phyloP scores from a whole-genome alignment of 2,888 invertebrate species.

The Nemoura dubitans region DNA sequence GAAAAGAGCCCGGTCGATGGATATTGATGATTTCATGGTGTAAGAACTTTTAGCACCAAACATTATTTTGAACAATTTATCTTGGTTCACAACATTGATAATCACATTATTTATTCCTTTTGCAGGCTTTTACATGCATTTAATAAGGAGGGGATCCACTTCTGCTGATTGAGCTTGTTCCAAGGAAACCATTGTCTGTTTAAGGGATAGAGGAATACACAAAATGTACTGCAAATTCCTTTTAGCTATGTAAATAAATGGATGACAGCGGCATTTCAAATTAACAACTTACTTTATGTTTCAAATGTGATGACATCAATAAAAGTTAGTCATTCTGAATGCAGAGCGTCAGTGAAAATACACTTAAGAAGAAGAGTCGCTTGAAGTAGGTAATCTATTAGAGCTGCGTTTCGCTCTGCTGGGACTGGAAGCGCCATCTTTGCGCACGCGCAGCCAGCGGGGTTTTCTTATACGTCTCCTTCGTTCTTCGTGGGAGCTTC shows the following conservation, averaged over 20 bases:
- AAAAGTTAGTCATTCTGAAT: background rate
- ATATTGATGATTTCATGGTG: constrained; percentile 94
- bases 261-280: too few species aligned
- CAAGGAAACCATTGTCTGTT: too few species aligned
- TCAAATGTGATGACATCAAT: background rate
- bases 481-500: background rate
- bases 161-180: constrained; percentile 65
- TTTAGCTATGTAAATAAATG: too few species aligned
- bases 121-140: constrained; percentile 81
- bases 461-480: background rate
- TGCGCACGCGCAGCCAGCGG: background rate
- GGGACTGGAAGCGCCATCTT: background rate
- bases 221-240: too few species aligned
- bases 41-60: constrained; percentile 56
- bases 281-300: too few species aligned
- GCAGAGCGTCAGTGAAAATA: too few species aligned
- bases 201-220: too few species aligned
- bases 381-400: background rate
- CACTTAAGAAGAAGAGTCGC: background rate
- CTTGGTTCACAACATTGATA: background rate
- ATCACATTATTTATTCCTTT: constrained; percentile 53
- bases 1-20: constrained; percentile 91
- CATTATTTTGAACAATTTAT: background rate
- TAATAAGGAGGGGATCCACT: constrained; percentile 93
- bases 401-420: background rate